A percentile compares a stretch with the other conserved stretches of the same genome.
Conservation (phyloP, 2,888 invertebrate genomes). For the Tridacna crocea region DNA sequence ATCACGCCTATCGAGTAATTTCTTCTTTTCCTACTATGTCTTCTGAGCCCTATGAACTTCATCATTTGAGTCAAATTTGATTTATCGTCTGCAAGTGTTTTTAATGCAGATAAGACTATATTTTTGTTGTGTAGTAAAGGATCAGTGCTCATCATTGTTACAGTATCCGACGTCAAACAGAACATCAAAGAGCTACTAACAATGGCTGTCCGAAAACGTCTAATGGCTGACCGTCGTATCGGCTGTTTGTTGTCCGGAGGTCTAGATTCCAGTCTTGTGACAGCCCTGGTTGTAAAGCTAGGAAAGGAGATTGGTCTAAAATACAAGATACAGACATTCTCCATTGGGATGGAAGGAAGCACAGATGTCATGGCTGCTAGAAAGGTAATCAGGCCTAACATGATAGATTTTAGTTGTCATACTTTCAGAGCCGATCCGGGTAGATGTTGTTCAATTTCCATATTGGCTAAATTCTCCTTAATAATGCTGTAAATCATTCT, state of each 20-base stretch:
- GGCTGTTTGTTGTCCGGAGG: constrained; percentile 93
- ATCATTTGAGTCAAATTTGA: too few relatives aligned
- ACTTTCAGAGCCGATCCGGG: too few relatives aligned
- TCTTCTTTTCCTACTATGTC: not conserved
- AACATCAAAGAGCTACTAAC: constrained; percentile 78
- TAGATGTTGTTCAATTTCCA: too few relatives aligned
- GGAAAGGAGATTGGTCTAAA: constrained; percentile 77
- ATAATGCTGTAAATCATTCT: too few relatives aligned
- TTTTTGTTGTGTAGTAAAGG: too few relatives aligned
- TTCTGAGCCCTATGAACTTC: not conserved
- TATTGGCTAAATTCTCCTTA: too few relatives aligned
- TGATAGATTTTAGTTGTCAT: too few relatives aligned
- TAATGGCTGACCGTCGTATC: constrained; percentile 93
- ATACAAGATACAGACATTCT: constrained; percentile 90
- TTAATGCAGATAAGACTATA: too few relatives aligned
- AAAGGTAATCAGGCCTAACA: constrained; percentile 82
- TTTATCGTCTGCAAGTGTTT: too few relatives aligned
- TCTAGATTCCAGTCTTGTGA: constrained; percentile 93
- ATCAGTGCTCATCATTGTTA: too few relatives aligned
- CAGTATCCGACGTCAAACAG: constrained; percentile 62
- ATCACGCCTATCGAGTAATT: not conserved
- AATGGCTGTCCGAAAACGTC: constrained; percentile 90
- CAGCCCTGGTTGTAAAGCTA: constrained; percentile 85
- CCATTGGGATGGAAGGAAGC: constrained; percentile 94
- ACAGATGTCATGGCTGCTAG: constrained; percentile 95